Evolutionary conservation across 2,113 vertebrate genomes (phyloP).

Genomic region (Uria aalge): DNA sequence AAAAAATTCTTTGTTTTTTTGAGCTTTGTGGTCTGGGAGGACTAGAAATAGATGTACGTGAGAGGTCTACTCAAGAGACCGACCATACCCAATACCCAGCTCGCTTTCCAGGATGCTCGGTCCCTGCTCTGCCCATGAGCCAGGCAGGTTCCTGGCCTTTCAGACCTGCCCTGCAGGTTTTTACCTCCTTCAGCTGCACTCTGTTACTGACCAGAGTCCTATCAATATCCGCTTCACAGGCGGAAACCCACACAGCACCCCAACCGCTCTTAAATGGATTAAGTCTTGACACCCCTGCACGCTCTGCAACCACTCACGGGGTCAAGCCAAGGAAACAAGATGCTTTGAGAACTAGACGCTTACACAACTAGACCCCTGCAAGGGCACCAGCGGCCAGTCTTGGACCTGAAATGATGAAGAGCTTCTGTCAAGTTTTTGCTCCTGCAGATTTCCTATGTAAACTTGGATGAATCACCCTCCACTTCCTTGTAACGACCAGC

Average conservation of each 20-base stretch:
- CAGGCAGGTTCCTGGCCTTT: not conserved
- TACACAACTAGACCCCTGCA: fast-evolving
- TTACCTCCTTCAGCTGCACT: not conserved
- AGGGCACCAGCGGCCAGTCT: not conserved
- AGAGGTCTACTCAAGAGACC: not conserved
- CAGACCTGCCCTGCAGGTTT: not conserved
- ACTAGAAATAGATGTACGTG: fast-evolving
- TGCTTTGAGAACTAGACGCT: not conserved
- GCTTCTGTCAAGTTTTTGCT: not conserved
- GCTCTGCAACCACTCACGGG: not conserved
- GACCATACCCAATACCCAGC: not conserved
- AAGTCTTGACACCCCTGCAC: not conserved
- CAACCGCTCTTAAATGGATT: not conserved
- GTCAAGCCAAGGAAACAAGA: not conserved
- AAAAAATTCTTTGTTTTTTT: not conserved
- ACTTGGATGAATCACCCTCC: not conserved
- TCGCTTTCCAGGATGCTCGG: not conserved
- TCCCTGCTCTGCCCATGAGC: not conserved
- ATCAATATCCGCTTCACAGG: not conserved
- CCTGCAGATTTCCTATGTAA: not conserved
- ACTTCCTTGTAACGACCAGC: fast-evolving
- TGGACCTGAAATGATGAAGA: not conserved
- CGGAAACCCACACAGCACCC: not conserved
- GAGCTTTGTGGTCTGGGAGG: not conserved
- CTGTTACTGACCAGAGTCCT: not conserved